A percentile compares a stretch with the other conserved stretches of the same genome.
Conservation (phyloP, 2,113 vertebrate species). For the Sarotherodon lohbergeri region DNA sequence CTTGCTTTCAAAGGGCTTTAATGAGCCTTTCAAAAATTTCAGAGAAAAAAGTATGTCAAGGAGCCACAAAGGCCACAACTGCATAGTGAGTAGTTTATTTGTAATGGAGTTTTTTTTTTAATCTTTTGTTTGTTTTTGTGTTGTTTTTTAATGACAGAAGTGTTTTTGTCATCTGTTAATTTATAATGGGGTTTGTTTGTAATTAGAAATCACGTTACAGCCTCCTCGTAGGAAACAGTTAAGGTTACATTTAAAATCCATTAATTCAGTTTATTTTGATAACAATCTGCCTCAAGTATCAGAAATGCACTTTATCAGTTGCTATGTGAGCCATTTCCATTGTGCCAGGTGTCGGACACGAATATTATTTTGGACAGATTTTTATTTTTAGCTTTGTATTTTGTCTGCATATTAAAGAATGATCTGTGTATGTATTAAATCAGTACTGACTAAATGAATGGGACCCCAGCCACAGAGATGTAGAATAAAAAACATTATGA, state of each 20-base stretch:
- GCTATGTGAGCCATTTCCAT: not conserved
- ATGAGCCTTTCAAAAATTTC: conserved; percentile 2
- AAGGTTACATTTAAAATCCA: not conserved
- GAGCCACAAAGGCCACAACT: not conserved
- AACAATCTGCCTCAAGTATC: conserved; percentile 34
- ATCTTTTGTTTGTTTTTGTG: not conserved
- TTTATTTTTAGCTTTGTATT: conserved; percentile 6
- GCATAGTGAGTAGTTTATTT: not conserved
- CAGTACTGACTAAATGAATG: conserved; percentile 17
- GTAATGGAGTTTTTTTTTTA: rapidly evolving
- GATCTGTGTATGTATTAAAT: not conserved
- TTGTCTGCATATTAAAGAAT: not conserved
- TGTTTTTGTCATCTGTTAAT: not conserved
- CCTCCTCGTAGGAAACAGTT: not conserved
- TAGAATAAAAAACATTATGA: not conserved
- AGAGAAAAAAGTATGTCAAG: not conserved
- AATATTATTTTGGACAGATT: not conserved
- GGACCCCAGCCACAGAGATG: not conserved
- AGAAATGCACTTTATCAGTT: conserved; percentile 41
- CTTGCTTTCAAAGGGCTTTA: not conserved
- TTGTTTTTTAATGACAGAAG: not conserved
- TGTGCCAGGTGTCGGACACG: not conserved
- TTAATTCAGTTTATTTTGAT: not conserved
- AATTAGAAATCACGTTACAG: not conserved
- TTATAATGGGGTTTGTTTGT: not conserved